phyloP scores from a whole-genome alignment of 2,113 vertebrate species.

The Cyphomyrus discorhynchus region DNA sequence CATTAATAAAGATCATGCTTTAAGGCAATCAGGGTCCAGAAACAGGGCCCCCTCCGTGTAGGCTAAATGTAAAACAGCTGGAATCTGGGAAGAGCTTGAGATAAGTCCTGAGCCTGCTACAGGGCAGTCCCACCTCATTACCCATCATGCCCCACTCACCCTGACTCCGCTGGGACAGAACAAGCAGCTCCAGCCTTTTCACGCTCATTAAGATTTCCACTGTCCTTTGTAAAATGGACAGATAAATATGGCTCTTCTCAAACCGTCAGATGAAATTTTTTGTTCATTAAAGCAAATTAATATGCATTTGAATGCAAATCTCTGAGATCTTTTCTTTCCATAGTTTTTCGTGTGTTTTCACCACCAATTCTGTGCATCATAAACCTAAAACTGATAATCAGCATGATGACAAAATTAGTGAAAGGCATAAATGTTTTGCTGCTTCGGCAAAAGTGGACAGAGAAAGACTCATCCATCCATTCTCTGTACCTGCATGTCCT shows the following conservation, averaged over 20 bases:
- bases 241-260: constrained; percentile 4
- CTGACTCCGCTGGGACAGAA: not conserved
- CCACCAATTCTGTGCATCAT: not conserved
- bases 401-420: not conserved
- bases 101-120: not conserved
- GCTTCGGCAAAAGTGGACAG: not conserved
- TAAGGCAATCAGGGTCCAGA: not conserved
- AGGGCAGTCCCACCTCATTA: constrained; percentile 14
- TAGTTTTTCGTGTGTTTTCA: not conserved
- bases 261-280: not conserved
- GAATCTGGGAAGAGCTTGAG: not conserved
- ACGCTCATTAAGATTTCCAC: not conserved
- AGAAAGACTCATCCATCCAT: not conserved
- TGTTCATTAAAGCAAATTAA: not conserved
- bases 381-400: not conserved
- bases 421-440: not conserved
- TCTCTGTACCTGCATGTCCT: not conserved
- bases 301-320: not conserved
- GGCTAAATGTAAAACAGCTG: not conserved
- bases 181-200: not conserved
- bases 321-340: not conserved
- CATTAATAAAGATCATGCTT: constrained; percentile 5
- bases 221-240: not conserved
- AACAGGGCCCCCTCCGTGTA: not conserved
- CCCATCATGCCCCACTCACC: not conserved